A percentile compares a stretch with the other conserved stretches of the same genome.
Evolutionary conservation across 2,888 invertebrate genomes (phyloP).

Genomic region (Ormyrus thymus): DNA sequence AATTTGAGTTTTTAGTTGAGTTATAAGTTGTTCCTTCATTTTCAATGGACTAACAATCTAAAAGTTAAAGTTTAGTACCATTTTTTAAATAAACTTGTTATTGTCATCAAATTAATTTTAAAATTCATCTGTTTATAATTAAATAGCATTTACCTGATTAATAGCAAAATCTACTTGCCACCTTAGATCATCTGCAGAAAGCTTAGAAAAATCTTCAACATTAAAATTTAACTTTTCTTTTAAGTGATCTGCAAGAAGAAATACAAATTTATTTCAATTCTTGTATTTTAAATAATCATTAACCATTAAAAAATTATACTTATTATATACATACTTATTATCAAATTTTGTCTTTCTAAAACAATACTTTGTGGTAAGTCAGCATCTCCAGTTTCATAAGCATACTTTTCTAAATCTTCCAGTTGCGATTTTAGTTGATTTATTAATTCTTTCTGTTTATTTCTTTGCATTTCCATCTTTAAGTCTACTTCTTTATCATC

Average conservation of each 20-base stretch:
- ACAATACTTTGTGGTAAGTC: constrained; percentile 87
- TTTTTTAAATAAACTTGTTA: not conserved
- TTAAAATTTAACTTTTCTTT: constrained; percentile 90
- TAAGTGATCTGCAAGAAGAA: constrained; percentile 80
- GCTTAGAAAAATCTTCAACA: constrained; percentile 85
- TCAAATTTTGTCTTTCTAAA: constrained; percentile 90
- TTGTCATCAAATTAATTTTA: not conserved
- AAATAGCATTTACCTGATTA: constrained; percentile 78
- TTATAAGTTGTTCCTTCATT: constrained; percentile 97
- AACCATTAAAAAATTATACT: constrained; percentile 3
- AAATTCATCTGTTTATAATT: constrained; percentile 4
- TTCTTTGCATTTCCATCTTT: constrained; percentile 80
- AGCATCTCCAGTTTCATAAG: constrained; percentile 90
- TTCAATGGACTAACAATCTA: constrained; percentile 93
- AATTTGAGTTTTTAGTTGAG: constrained; percentile 97
- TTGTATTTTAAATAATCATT: constrained; percentile 9
- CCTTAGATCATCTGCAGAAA: constrained; percentile 89
- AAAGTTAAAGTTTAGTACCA: constrained; percentile 20
- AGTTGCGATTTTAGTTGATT: constrained; percentile 92
- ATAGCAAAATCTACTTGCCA: constrained; percentile 93
- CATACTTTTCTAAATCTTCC: constrained; percentile 93
- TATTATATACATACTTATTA: constrained; percentile 78
- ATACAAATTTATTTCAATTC: not conserved
- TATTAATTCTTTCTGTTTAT: constrained; percentile 88
- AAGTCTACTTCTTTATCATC: constrained; percentile 76